These are phyloP conservation scores for Staurois parvus DNA, from an alignment of 2,797 vertebrate genomes.

Conservation along the genomic window DNA sequence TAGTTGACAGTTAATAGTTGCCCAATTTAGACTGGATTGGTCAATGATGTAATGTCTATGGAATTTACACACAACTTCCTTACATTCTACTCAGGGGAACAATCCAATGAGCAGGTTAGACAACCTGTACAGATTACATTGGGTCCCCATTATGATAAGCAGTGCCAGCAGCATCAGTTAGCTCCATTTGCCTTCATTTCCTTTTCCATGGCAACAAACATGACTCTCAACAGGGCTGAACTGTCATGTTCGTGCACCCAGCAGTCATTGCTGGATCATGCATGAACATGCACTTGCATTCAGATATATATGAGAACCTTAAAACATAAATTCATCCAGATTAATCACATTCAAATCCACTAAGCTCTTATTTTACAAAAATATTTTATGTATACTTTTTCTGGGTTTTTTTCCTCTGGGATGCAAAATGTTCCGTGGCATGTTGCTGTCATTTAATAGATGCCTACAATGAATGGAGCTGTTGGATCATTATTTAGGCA, in stretches of 20 bases:
- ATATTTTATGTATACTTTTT: not conserved
- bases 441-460: not conserved
- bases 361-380: not conserved
- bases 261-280: not conserved
- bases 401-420: no score
- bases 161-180: not conserved
- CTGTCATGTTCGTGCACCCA: no score
- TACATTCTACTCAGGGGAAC: not conserved
- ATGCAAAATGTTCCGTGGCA: not conserved
- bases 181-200: not conserved
- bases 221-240: not conserved
- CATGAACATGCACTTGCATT: not conserved
- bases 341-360: not conserved
- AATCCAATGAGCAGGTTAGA: no score
- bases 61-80: not conserved
- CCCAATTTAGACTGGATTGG: not conserved
- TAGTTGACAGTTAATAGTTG: not conserved
- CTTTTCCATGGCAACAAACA: not conserved
- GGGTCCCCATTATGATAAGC: not conserved
- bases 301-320: not conserved
- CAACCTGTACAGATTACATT: not conserved
- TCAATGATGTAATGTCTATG: not conserved
- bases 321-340: not conserved
- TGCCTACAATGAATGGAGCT: not conserved
- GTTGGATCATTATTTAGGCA: constrained; percentile 7